Evolutionary conservation across 2,888 invertebrate species (phyloP).

Genomic region (Serrognathus titanus): DNA sequence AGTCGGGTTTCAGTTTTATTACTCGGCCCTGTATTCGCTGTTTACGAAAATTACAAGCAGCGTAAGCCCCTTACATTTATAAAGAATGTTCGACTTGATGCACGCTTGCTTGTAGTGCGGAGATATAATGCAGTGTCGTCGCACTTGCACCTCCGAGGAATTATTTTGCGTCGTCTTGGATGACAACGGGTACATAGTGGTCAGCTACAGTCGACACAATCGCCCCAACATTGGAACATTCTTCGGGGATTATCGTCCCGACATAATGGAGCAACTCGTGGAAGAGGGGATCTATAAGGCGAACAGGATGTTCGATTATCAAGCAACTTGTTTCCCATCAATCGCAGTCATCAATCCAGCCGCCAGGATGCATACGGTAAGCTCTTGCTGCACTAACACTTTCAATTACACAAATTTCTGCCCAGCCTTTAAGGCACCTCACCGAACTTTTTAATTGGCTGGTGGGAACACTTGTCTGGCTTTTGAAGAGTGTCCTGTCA

Average conservation of each 20-base stretch:
- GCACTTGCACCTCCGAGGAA: slow-evolving; percentile 62
- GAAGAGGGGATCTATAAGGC: slow-evolving; percentile 74
- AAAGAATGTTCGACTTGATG: neutral
- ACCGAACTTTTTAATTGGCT: slow-evolving; percentile 58
- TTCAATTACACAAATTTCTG: no score
- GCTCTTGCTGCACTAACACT: slow-evolving; percentile 16
- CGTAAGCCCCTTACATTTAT: slow-evolving; percentile 50
- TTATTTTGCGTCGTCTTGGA: slow-evolving; percentile 83
- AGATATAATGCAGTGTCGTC: slow-evolving; percentile 48
- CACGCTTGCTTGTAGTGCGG: slow-evolving; percentile 32
- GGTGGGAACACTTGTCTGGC: slow-evolving; percentile 55
- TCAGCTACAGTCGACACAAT: slow-evolving; percentile 64
- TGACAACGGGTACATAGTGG: slow-evolving; percentile 83
- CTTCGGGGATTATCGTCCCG: slow-evolving; percentile 73
- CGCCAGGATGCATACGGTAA: slow-evolving; percentile 40
- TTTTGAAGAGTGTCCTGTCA: slow-evolving; percentile 56
- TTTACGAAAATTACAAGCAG: slow-evolving; percentile 80
- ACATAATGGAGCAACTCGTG: slow-evolving; percentile 73
- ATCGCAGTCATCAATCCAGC: slow-evolving; percentile 58
- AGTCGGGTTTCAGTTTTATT: slow-evolving; percentile 80
- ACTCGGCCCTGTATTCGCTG: slow-evolving; percentile 69
- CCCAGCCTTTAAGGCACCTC: slow-evolving; percentile 60
- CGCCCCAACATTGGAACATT: slow-evolving; percentile 71
- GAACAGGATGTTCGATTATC: slow-evolving; percentile 80
- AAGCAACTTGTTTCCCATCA: slow-evolving; percentile 79